A percentile compares a stretch with the other conserved stretches of the same genome.
These are phyloP conservation scores for Sceloporus tristichus DNA, from an alignment of 2,113 vertebrate genomes.

Conservation along the genomic window DNA sequence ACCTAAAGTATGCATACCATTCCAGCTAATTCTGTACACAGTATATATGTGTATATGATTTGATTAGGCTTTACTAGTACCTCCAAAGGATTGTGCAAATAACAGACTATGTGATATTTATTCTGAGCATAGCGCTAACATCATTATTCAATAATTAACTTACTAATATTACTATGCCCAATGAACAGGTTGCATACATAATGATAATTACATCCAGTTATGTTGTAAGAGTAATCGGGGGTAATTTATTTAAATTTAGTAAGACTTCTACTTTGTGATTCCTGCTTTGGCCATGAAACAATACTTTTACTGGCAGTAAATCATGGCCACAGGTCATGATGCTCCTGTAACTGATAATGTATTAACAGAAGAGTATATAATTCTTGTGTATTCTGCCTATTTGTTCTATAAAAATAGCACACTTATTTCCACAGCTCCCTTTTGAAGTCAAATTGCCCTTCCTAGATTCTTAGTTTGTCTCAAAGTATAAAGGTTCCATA, in stretches of 20 bases:
- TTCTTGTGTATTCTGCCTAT: background rate
- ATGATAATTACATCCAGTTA: background rate
- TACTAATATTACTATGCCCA: background rate
- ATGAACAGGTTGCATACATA: background rate
- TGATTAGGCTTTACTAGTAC: background rate
- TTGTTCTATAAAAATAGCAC: background rate
- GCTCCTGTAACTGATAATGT: background rate
- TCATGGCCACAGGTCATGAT: background rate
- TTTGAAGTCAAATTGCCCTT: background rate
- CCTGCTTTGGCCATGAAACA: background rate
- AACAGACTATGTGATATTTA: background rate
- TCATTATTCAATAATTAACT: background rate
- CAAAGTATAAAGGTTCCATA: background rate
- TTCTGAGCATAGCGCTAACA: background rate
- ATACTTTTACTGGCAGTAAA: background rate
- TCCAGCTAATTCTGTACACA: no score
- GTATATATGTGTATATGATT: background rate
- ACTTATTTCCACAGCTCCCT: background rate
- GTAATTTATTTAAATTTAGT: background rate
- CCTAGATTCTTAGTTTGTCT: slow-evolving; percentile 1
- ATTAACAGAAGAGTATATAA: background rate
- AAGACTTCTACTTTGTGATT: background rate
- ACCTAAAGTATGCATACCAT: no score
- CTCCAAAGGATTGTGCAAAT: background rate
- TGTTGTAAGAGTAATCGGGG: background rate